Evolutionary conservation across 2,888 invertebrate species (phyloP).

Genomic region (Cheilosia scutellata): DNA sequence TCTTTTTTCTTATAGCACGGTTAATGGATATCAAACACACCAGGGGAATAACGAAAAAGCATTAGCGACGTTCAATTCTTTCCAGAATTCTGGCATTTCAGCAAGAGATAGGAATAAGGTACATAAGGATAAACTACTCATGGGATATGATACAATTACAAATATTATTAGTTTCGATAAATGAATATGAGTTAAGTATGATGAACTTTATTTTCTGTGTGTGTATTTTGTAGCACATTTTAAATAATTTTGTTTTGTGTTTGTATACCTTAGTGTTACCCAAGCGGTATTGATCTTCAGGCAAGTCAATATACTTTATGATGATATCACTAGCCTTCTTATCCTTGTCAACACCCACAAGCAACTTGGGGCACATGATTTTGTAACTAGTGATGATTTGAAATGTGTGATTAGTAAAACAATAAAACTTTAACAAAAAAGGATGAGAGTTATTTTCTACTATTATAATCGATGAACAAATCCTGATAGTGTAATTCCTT

Average conservation of each 20-base stretch:
- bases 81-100: conserved; percentile 20
- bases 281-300: conserved; percentile 96
- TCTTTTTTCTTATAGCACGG: conserved; percentile 59
- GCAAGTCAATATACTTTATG: conserved; percentile 93
- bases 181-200: conserved; percentile 47
- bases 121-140: neutral
- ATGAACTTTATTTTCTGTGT: conserved; percentile 5
- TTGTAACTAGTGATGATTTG: conserved; percentile 89
- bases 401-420: conserved; percentile 49
- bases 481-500: conserved; percentile 38
- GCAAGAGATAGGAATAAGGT: conserved; percentile 5
- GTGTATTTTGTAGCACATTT: conserved; percentile 47
- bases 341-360: conserved; percentile 84
- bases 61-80: conserved; percentile 43
- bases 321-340: conserved; percentile 92
- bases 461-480: neutral
- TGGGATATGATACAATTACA: conserved; percentile 2
- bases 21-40: conserved; percentile 56
- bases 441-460: conserved; percentile 23
- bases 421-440: neutral
- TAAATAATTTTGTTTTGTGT: conserved; percentile 28
- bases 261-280: conserved; percentile 97
- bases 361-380: conserved; percentile 97
- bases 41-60: conserved; percentile 32
- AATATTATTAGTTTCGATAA: conserved; percentile 13